Evolutionary conservation across 2,797 vertebrate genomes (phyloP).

Genomic region (Valencia hispanica): DNA sequence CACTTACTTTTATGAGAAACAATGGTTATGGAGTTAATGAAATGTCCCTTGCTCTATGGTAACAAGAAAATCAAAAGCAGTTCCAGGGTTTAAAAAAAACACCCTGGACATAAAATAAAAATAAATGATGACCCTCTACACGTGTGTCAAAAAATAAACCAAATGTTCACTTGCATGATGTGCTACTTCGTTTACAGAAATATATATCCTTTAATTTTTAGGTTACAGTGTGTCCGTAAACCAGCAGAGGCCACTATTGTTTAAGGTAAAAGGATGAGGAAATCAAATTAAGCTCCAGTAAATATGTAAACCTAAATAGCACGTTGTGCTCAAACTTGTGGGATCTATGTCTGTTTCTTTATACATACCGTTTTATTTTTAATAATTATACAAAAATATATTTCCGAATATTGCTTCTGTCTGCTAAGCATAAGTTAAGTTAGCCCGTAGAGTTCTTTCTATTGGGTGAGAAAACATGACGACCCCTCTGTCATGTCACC

Average conservation of each 20-base stretch:
- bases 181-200: too few species aligned
- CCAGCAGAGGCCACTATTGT: constrained; percentile 52
- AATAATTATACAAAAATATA: background rate
- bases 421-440: background rate
- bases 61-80: too few species aligned
- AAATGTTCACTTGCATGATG: too few species aligned
- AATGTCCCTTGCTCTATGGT: too few species aligned
- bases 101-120: too few species aligned
- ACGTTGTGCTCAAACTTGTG: background rate
- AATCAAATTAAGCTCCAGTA: background rate
- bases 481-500: too few species aligned
- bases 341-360: background rate
- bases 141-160: too few species aligned
- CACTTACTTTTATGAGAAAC: too few species aligned
- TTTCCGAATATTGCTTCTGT: background rate
- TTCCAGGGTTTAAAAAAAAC: too few species aligned
- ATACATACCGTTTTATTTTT: background rate
- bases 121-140: too few species aligned
- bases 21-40: too few species aligned
- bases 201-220: background rate
- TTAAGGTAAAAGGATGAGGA: background rate
- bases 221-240: background rate
- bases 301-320: background rate
- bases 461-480: background rate
- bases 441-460: background rate